Evolutionary conservation across 2,113 vertebrate genomes (phyloP).

Genomic region (Albula glossodonta): DNA sequence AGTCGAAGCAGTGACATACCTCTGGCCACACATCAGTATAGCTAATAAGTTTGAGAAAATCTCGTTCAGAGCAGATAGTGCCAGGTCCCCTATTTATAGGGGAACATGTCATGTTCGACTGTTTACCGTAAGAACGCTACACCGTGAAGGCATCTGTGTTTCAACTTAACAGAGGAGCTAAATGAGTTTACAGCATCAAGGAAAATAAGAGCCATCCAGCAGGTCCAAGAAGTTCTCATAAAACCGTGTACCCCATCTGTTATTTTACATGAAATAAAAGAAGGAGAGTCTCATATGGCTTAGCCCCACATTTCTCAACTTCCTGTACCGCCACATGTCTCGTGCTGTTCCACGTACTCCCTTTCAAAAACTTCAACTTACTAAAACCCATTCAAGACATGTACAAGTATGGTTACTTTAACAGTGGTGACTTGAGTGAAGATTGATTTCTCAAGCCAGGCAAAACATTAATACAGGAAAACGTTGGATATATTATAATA

Average conservation of each 20-base stretch:
- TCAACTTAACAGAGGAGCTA: neutral
- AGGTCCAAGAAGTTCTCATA: neutral
- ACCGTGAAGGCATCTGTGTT: neutral
- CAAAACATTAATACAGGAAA: neutral
- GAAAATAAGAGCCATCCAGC: neutral
- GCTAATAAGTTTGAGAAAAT: no score
- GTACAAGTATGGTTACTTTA: neutral
- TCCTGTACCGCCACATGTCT: neutral
- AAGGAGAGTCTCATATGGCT: no score
- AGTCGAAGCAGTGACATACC: no score
- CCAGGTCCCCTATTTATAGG: no score
- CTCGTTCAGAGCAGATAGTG: no score
- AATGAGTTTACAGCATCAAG: neutral
- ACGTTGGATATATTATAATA: neutral
- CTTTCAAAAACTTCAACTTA: neutral
- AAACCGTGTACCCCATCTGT: neutral
- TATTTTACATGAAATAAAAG: neutral
- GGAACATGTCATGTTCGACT: neutral
- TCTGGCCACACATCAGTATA: no score
- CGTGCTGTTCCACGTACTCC: neutral
- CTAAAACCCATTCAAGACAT: neutral
- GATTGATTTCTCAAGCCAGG: neutral
- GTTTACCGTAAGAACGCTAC: neutral
- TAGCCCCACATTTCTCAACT: neutral
- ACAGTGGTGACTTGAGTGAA: neutral